phyloP scores from a whole-genome alignment of 1,140 invertebrate species.

The Pseudomyrmex dendroicus region DNA sequence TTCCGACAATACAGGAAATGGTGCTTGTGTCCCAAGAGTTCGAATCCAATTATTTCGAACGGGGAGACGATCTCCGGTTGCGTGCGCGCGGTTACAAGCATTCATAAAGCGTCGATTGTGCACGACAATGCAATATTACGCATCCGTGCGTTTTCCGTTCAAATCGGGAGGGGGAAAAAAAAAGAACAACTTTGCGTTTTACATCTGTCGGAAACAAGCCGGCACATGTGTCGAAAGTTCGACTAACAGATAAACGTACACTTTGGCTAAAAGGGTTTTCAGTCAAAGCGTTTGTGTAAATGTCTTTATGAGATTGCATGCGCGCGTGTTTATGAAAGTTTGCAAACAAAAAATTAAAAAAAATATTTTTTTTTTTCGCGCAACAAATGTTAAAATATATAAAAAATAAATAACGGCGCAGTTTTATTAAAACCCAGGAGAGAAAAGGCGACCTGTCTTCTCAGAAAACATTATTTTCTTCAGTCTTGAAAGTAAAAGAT shows the following conservation, averaged over 20 bases:
- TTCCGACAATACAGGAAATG: conserved; percentile 18
- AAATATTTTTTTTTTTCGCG: no score
- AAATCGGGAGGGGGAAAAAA: not conserved
- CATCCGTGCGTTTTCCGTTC: not conserved
- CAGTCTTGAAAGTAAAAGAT: conserved; percentile 10
- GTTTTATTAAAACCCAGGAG: not conserved
- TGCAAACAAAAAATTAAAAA: not conserved
- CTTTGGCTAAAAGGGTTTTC: not conserved
- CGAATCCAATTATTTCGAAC: conserved; percentile 43
- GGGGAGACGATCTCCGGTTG: not conserved
- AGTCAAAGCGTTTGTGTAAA: no score
- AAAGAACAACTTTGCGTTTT: not conserved
- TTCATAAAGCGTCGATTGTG: not conserved
- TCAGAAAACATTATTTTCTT: conserved; percentile 27
- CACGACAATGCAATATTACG: not conserved
- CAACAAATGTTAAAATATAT: no score
- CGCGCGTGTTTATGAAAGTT: not conserved
- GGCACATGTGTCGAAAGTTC: conserved; percentile 7
- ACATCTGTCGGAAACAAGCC: not conserved
- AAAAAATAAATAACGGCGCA: no score
- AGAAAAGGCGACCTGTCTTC: conserved; percentile 32
- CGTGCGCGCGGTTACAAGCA: not conserved
- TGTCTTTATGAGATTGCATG: no score
- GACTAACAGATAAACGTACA: not conserved
- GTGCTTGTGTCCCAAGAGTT: conserved; percentile 7